Evolutionary conservation across 2,113 vertebrate species (phyloP).

Genomic region (Symphodus melops): DNA sequence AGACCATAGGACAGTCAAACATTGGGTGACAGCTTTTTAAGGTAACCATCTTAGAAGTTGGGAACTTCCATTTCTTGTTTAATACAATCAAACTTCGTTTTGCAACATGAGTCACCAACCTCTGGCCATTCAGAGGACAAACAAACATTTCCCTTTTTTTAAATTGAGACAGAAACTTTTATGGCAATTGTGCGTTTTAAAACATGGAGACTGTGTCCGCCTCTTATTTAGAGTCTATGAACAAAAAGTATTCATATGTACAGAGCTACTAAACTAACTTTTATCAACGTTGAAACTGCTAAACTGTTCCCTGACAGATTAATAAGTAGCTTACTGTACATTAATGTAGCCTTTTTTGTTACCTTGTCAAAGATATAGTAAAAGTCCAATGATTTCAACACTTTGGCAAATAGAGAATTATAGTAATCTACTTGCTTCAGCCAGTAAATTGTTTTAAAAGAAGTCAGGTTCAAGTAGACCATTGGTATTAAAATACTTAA

Average conservation of each 20-base stretch:
- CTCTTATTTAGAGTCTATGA: background rate
- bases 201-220: background rate
- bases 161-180: too few species aligned
- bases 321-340: background rate
- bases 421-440: background rate
- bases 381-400: background rate
- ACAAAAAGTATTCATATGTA: background rate
- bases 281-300: background rate
- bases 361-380: background rate
- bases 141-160: too few species aligned
- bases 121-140: background rate
- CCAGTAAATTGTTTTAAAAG: background rate
- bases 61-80: background rate
- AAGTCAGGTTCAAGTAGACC: background rate
- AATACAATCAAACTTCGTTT: background rate
- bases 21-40: background rate
- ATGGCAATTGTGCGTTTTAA: background rate
- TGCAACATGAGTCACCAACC: background rate
- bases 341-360: background rate
- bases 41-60: background rate
- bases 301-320: background rate
- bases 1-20: background rate
- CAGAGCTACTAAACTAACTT: constrained; percentile 5
- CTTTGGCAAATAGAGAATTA: background rate
- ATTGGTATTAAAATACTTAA: background rate